Evolutionary conservation across 2,888 invertebrate species (phyloP), one percentile per base, ranked within the genome.

Genomic region (Andrena flavipes): DNA sequence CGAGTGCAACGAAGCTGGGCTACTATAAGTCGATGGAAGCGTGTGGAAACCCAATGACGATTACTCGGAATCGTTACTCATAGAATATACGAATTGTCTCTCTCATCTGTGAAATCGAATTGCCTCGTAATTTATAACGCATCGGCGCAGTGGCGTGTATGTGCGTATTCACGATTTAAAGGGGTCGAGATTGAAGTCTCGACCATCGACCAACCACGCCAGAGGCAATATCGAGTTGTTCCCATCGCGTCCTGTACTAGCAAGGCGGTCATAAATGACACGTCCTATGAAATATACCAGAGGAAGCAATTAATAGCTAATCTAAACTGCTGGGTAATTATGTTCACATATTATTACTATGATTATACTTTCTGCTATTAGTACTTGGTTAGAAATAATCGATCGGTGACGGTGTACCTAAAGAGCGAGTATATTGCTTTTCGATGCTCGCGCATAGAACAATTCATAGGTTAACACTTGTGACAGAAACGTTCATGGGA

Each of bases 271-370:
- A 85, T 90, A 90, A 90, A 89, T 88, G 89, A 90, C 90, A 89
- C 88, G 87, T 84, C 84, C 82, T 67, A 84, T 84, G 84, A 85
- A 87, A 85, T 87, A 87, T 81, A 88, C 73, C 84, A 73, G 74
- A 77, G 82, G 85, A 88, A 88, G 88, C 84, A 88, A 90, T 90
- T 90, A 90, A 90, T 90, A 84, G 85, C 60, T 89, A 85, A 89
- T 88, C 78, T 67, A 72, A 85, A 77, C 81, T 80, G 56, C 75
- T 26, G 59, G 26, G 87, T 84, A 87, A 87, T 89, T 84, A 84
- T 71, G 62, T 76, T 77, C 78, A 63, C 68, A 63, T 80, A 80
- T 82, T 83, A 80, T 84, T 84, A 87, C 82, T 85, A 81, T 84
- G 82, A 80, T 81, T 85, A 79, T 73, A 71, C 23, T 49, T 54